Percentiles rank a stretch among this genome's conserved stretches.
phyloP scores from a whole-genome alignment of 23 tunicate species.

The Ciona savignyi region DNA sequence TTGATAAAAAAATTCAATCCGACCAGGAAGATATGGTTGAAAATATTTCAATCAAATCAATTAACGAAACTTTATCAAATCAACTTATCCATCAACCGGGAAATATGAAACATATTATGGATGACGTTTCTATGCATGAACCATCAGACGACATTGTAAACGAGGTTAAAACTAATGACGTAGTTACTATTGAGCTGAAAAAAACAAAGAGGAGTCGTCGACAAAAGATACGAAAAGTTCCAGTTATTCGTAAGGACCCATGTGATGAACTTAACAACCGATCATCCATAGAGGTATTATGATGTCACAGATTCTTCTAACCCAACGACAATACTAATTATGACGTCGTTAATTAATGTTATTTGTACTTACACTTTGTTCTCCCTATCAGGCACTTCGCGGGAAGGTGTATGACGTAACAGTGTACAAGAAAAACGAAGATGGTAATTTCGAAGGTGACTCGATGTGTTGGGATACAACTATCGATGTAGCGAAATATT shows the following conservation, averaged over 20 bases:
- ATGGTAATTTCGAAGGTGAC: constrained; percentile 57
- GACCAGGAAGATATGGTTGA: not conserved
- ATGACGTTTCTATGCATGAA: not conserved
- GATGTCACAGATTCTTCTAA: not conserved
- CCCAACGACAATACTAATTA: not conserved
- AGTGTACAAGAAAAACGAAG: constrained; percentile 56
- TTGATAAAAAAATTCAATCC: too few species aligned
- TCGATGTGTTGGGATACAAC: constrained; percentile 48
- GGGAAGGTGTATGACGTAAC: constrained; percentile 70
- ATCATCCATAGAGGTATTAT: constrained; percentile 23
- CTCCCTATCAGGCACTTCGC: constrained; percentile 37
- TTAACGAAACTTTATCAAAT: not conserved
- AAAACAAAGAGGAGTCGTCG: constrained; percentile 4
- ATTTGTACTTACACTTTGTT: not conserved
- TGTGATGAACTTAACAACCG: constrained; percentile 10
- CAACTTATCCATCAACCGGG: not conserved
- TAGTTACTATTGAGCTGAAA: not conserved
- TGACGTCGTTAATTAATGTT: not conserved
- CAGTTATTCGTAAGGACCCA: constrained; percentile 7
- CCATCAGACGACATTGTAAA: too few species aligned
- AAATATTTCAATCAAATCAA: not conserved
- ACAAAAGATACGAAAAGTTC: not conserved
- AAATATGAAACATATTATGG: not conserved
- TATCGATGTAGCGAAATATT: constrained; percentile 69
- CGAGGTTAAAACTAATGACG: not conserved